Evolutionary conservation across 2,113 vertebrate genomes (phyloP).

Genomic region (Barnardius zonarius): DNA sequence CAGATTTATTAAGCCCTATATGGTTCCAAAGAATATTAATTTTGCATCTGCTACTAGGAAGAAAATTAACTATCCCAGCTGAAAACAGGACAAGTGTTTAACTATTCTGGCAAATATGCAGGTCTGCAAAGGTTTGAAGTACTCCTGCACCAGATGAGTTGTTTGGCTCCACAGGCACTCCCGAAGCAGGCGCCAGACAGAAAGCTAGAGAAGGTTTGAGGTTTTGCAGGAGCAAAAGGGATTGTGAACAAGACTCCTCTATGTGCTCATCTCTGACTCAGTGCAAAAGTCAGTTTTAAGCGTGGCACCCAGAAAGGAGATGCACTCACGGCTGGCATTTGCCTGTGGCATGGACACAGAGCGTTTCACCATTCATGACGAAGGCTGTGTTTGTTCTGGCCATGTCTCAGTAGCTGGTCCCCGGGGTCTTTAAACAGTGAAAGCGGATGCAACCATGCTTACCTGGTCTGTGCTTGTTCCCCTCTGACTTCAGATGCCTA

Average conservation of each 20-base stretch:
- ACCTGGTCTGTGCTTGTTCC: not conserved
- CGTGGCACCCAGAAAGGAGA: not conserved
- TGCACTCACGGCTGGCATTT: not conserved
- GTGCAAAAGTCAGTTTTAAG: not conserved
- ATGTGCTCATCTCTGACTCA: rapidly evolving
- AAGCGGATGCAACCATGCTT: rapidly evolving
- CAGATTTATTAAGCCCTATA: not conserved
- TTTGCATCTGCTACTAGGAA: not conserved
- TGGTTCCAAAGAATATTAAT: not conserved
- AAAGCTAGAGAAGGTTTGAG: not conserved
- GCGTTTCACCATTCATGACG: rapidly evolving
- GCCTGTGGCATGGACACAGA: rapidly evolving
- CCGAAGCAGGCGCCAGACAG: rapidly evolving
- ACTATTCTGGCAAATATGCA: not conserved
- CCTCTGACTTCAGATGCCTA: not conserved
- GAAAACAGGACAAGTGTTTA: not conserved
- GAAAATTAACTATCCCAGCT: not conserved
- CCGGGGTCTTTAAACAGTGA: not conserved
- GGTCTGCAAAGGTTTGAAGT: not conserved
- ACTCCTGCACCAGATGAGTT: not conserved
- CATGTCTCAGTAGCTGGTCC: not conserved
- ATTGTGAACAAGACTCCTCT: rapidly evolving
- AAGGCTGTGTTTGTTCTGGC: not conserved
- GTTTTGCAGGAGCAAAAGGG: not conserved
- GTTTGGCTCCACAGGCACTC: rapidly evolving